A percentile compares a stretch with the other conserved stretches of the same genome.
Conservation (phyloP, 2,888 invertebrate species). For the Tromatobia lineatoria region DNA sequence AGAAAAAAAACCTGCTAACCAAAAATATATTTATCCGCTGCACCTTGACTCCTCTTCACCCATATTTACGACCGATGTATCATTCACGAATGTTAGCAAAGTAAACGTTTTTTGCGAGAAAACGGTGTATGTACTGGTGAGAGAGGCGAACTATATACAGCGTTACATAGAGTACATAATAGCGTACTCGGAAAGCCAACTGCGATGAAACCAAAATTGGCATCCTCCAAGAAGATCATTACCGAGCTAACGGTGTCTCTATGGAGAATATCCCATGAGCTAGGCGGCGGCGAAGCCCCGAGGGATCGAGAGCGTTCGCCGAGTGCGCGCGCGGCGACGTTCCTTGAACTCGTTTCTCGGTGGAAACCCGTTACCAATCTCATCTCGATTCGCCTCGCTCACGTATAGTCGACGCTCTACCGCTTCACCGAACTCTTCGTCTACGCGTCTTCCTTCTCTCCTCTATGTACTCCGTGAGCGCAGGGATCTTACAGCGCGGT, state of each 20-base stretch:
- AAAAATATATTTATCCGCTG: too few species aligned
- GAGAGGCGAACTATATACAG: neutral
- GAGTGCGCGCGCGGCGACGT: slow-evolving; percentile 59
- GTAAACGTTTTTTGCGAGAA: slow-evolving; percentile 5
- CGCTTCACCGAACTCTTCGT: slow-evolving; percentile 56
- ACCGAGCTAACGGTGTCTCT: slow-evolving; percentile 70
- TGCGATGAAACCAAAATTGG: slow-evolving; percentile 71
- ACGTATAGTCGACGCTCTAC: slow-evolving; percentile 64
- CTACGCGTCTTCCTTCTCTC: slow-evolving; percentile 45
- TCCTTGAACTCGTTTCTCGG: slow-evolving; percentile 70
- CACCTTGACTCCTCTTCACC: neutral
- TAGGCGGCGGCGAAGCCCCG: slow-evolving; percentile 57
- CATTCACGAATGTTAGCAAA: neutral
- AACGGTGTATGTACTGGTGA: neutral
- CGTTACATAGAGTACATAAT: slow-evolving; percentile 26
- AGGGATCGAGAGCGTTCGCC: slow-evolving; percentile 64
- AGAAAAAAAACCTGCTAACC: too few species aligned
- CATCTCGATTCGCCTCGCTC: slow-evolving; percentile 73
- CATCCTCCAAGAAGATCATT: slow-evolving; percentile 69
- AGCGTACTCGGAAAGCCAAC: slow-evolving; percentile 51
- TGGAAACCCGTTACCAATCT: slow-evolving; percentile 74
- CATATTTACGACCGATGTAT: neutral
- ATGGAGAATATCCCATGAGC: slow-evolving; percentile 69
- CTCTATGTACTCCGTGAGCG: slow-evolving; percentile 24
- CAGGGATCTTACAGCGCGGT: slow-evolving; percentile 18